Base-by-base conservation (phyloP, 2,113 vertebrate species). In the Lepisosteus oculatus region DNA sequence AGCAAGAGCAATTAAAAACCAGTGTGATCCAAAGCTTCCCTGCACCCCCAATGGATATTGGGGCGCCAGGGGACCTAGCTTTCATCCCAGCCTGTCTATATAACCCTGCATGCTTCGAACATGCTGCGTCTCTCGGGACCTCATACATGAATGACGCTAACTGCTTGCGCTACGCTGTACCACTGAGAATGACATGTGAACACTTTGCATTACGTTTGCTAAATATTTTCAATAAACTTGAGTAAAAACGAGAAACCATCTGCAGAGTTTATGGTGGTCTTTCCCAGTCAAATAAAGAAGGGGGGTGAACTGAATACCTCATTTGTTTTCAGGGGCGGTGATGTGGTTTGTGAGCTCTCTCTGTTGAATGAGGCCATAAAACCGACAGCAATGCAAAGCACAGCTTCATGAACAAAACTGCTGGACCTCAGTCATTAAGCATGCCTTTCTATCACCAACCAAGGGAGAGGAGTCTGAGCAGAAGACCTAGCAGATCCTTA, bases 181-280 rank as follows among this genome's bases (percentile, higher is more conserved):
- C 55, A 73, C 65, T 61, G 42, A 51, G 64, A 73, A 51, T 67
- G 64, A 67, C 42, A 64, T 73, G 65, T 73, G 61, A 67, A 61
- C 15, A 47, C 65, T 9, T 51, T 29, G 29, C 47, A 51, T 5
- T 51, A 5, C 9, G 47, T 51, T 6, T 51, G 47, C 47, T 57
- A 61, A 43, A 62, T 68, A 68, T 68, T 73, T 73, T 68, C 55
- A 73, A 73, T 73, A 73, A 73, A 73, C 65, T 73, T 73, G 55
- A 68, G 43, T 54, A 68, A 73, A 73, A 68, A 68, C 29, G 29
- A 29, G 29, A 29, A 29, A 29, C 29, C 29, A 29, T 29, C 29
- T 29, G 29, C 29, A 29, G 29, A 29, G 29, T 1, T 29, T 29
- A 29, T 29, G 15, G 65, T 14, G 42, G 45, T 51, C 15, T 63